Base-by-base conservation (phyloP, 2,113 vertebrate genomes). In the Oreochromis tanganicae region DNA sequence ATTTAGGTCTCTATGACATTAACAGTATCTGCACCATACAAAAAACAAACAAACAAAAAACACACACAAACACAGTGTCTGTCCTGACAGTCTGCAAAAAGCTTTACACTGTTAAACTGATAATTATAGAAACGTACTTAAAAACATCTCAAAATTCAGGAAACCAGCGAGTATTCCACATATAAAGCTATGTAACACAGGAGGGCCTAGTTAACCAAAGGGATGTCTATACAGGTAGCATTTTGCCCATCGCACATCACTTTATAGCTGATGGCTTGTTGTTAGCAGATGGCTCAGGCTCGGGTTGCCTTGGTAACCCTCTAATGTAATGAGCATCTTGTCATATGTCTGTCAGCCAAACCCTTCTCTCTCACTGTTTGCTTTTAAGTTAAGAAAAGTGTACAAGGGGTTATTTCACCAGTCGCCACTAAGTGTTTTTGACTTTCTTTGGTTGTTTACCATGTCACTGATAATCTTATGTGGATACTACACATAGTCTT, bases 121-220 rank as follows among this genome's bases (percentile, higher is more conserved):
- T 3, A 43, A 71, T 2, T 13, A 27, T 9, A 24, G n/a, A 43
- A 16, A 71, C n/a, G 14, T 71, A 14, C 36, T 71, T 43, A 41
- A 71, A 71, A 71, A 24, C 4, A 43, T 43, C 12, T 24, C 12
- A 43, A 71, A 63, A 11, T 71, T 24, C 3, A 71, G 66, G 66
- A 71, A 43, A 43, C 7, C 13, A 9, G 7, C 0, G 5, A 46
- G 2, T 24, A 24, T 71, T 24, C 38, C n/a, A 43, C n/a, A 24
- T 43, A n/a, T 41, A 21, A 36, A 4, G 13, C 34, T 13, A 12
- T 36, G 32, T n/a, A n/a, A 36, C 34, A 43, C 36, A 43, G 38
- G 7, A 16, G 38, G 2, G 0, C 3, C n/a, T 11, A 34, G 29
- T 1, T 43, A 24, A 73, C 68, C 27, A 48, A 3, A 75, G 38